These are phyloP conservation scores for Phocoena phocoena DNA, from an alignment of 2,113 vertebrate genomes.

Conservation along the genomic window DNA sequence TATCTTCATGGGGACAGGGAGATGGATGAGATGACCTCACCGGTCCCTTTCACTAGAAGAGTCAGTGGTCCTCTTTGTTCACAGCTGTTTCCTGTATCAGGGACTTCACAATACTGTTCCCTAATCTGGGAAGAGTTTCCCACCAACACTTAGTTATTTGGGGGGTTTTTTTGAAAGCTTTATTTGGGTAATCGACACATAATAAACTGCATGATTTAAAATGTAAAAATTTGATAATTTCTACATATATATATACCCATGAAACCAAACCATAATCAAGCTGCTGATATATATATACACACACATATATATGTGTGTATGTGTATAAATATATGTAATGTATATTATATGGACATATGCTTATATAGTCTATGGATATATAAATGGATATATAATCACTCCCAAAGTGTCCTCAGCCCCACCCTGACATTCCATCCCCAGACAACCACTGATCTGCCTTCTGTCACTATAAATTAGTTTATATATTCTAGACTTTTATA, in stretches of 20 bases:
- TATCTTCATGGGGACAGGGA: not conserved
- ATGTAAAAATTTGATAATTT: not conserved
- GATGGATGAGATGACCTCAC: not conserved
- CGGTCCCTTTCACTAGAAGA: not conserved
- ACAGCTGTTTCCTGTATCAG: not conserved
- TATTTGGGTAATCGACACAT: not conserved
- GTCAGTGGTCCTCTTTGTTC: not conserved
- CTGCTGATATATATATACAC: not conserved
- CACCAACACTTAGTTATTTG: not conserved
- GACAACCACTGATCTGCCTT: no score
- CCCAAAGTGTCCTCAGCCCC: not conserved
- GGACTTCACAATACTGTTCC: not conserved
- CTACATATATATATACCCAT: not conserved
- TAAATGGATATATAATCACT: not conserved
- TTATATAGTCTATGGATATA: not conserved
- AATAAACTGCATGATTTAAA: not conserved
- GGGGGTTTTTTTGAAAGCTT: not conserved
- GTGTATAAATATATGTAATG: not conserved
- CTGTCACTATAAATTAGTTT: no score
- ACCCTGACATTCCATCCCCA: not conserved
- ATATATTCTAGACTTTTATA: not conserved
- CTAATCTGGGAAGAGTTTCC: not conserved
- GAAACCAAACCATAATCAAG: not conserved
- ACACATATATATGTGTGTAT: not conserved
- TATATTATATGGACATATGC: not conserved